Conservation (phyloP, 2,797 vertebrate species). For the Chaenodraco wilsoni region DNA sequence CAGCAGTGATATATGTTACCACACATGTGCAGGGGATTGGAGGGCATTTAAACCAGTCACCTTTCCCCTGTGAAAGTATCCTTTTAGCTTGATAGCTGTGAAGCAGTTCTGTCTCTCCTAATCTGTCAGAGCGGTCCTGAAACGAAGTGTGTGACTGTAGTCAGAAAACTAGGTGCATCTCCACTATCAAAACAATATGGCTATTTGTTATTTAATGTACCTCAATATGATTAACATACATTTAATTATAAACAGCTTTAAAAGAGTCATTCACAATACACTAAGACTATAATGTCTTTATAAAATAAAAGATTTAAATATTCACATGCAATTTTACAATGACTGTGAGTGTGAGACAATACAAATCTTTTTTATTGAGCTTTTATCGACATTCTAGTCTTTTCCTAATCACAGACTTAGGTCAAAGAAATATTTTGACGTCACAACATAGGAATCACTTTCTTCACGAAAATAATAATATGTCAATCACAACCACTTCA, state of each 20-base stretch:
- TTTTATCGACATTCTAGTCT: neutral
- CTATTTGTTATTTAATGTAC: slow-evolving; percentile 2
- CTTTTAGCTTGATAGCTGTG: slow-evolving; percentile 71
- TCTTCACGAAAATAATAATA: too few species aligned
- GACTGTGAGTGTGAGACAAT: neutral
- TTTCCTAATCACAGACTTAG: neutral
- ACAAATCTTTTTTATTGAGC: neutral
- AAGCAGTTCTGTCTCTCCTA: slow-evolving; percentile 69
- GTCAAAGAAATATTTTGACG: neutral
- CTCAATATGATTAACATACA: neutral
- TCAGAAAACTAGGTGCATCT: slow-evolving; percentile 16
- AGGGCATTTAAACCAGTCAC: slow-evolving; percentile 76
- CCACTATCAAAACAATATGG: slow-evolving; percentile 4
- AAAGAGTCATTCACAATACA: neutral
- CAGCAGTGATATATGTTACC: slow-evolving; percentile 76
- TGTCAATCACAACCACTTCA: neutral
- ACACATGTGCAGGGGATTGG: slow-evolving; percentile 80
- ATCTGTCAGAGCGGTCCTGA: slow-evolving; percentile 60
- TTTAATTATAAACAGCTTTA: neutral
- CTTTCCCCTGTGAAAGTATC: slow-evolving; percentile 73
- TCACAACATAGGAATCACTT: neutral
- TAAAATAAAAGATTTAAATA: neutral
- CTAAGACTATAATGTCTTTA: neutral
- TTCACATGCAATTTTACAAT: neutral
- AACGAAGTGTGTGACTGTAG: slow-evolving; percentile 28